Conservation (phyloP, 53 echinoderm and acorn worm genomes). For the Holothuria leucospilota region DNA sequence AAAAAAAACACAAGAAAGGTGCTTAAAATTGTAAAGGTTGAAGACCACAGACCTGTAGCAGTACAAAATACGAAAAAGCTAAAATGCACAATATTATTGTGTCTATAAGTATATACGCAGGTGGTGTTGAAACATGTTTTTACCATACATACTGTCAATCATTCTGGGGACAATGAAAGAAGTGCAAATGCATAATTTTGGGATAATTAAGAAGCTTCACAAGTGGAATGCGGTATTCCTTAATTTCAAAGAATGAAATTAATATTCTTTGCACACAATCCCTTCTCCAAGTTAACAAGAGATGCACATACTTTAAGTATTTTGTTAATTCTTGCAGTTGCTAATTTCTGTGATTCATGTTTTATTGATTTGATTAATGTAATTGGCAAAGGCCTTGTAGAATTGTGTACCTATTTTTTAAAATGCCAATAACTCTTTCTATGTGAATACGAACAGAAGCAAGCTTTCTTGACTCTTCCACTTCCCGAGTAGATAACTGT, state of each 20-base stretch:
- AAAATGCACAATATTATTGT: no score
- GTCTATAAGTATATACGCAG: no score
- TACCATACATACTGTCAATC: no score
- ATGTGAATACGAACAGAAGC: slow-evolving; percentile 50
- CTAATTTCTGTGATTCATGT: slow-evolving; percentile 32
- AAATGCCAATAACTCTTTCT: slow-evolving; percentile 49
- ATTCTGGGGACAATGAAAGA: no score
- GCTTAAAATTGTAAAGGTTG: no score
- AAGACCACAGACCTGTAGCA: no score
- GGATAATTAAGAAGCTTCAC: no score
- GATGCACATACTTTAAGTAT: slow-evolving; percentile 52
- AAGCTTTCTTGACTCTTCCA: slow-evolving; percentile 46
- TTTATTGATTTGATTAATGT: slow-evolving; percentile 59
- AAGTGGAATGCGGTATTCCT: no score
- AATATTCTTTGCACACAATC: slow-evolving; percentile 59
- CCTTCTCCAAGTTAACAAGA: slow-evolving; percentile 62
- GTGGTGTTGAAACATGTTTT: no score
- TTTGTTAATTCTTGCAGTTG: slow-evolving; percentile 52
- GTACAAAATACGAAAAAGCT: no score
- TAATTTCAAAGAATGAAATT: neutral
- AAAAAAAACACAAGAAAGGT: no score
- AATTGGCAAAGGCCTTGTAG: slow-evolving; percentile 23
- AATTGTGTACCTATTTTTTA: slow-evolving; percentile 33
- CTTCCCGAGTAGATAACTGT: slow-evolving; percentile 52
- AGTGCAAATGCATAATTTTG: no score